phyloP scores from a whole-genome alignment of 1,140 invertebrate genomes.

The Caenorhabditis brenneri region DNA sequence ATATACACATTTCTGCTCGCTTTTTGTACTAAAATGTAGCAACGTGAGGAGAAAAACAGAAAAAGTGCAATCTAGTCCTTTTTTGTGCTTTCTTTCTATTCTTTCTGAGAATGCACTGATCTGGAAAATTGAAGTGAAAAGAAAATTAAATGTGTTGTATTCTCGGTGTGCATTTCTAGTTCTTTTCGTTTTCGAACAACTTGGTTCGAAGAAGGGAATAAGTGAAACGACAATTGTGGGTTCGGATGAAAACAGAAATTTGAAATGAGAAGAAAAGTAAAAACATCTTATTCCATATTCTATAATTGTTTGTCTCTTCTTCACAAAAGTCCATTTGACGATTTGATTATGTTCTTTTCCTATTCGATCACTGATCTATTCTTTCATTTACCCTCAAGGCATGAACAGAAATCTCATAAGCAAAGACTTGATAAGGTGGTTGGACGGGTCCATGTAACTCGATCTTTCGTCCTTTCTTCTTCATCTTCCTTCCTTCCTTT shows the following conservation, averaged over 20 bases:
- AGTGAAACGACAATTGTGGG: not conserved
- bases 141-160: constrained; percentile 35
- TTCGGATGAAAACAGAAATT: not conserved
- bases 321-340: not conserved
- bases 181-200: not conserved
- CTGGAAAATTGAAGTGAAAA: constrained; percentile 30
- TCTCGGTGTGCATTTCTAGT: not conserved
- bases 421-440: not conserved
- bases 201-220: not conserved
- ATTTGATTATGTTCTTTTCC: constrained; percentile 5
- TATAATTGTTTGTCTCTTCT: not conserved
- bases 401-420: not conserved
- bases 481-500: not conserved
- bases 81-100: not conserved
- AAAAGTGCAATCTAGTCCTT: not conserved
- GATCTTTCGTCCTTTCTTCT: constrained; percentile 8
- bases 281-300: not conserved
- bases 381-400: not conserved
- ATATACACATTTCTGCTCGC: not conserved
- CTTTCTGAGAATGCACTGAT: not conserved
- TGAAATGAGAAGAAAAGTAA: not conserved
- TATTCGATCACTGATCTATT: not conserved
- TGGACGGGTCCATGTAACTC: not conserved
- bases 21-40: not conserved
- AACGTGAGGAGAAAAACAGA: not conserved